phyloP scores from a whole-genome alignment of 2,113 vertebrate genomes.

The Brachyhypopomus gauderio region DNA sequence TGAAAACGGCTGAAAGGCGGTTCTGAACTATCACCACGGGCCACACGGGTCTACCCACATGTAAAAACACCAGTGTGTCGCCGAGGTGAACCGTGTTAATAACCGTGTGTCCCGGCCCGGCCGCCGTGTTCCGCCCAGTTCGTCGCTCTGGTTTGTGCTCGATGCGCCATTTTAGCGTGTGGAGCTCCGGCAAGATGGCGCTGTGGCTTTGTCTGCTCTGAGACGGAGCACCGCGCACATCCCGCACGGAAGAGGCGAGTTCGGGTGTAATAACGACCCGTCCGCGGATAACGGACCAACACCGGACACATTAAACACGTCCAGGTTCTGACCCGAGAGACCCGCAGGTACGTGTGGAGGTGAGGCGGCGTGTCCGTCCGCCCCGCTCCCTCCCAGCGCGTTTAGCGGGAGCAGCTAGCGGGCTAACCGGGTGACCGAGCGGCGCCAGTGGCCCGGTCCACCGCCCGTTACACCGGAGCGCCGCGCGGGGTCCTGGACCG shows the following conservation, averaged over 20 bases:
- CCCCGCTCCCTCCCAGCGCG: slow-evolving; percentile 36
- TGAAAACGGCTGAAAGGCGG: too few species aligned
- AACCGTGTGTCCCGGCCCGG: too few species aligned
- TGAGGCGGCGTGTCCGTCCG: neutral
- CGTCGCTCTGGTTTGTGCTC: slow-evolving; percentile 57
- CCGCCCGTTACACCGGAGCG: neutral
- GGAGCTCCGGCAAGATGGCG: slow-evolving; percentile 88
- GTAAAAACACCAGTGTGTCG: too few species aligned
- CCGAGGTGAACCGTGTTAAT: too few species aligned
- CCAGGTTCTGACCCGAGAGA: neutral
- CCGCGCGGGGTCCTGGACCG: too few species aligned
- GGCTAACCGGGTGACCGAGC: neutral
- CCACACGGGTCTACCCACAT: too few species aligned
- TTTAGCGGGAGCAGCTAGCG: slow-evolving; percentile 25
- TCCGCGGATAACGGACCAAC: neutral
- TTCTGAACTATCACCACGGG: too few species aligned
- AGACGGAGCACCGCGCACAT: too few species aligned
- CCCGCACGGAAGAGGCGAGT: neutral
- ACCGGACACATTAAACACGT: neutral
- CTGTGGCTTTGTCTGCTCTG: slow-evolving; percentile 80
- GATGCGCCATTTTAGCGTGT: slow-evolving; percentile 85
- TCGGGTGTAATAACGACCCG: too few species aligned
- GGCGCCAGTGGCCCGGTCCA: neutral
- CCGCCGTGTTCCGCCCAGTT: neutral
- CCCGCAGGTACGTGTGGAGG: slow-evolving; percentile 72